phyloP scores from a whole-genome alignment of 2,888 invertebrate species.

The Tetropium fuscum region DNA sequence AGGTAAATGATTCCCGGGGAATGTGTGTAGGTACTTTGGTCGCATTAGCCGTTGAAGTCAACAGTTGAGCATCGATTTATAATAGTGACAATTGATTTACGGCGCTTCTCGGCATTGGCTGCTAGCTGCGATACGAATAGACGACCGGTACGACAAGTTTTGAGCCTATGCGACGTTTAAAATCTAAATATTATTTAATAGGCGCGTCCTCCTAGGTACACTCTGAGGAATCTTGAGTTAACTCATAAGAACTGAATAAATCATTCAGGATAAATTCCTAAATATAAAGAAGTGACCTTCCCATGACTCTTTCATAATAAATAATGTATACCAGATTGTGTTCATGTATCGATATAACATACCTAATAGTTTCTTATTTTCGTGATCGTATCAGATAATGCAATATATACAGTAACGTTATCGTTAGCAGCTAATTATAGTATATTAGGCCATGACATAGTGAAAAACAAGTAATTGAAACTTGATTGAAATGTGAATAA shows the following conservation, averaged over 20 bases:
- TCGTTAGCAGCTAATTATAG: too few relatives aligned
- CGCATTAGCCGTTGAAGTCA: constrained; percentile 64
- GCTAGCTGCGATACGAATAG: constrained; percentile 41
- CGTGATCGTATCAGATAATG: too few relatives aligned
- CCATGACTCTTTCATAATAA: too few relatives aligned
- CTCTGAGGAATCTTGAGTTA: background rate
- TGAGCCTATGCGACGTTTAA: constrained; percentile 30
- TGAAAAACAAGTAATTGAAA: too few relatives aligned
- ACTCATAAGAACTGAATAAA: background rate
- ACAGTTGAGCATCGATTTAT: constrained; percentile 66
- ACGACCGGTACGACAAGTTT: constrained; percentile 39
- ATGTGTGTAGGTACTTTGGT: constrained; percentile 65
- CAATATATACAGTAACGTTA: too few relatives aligned
- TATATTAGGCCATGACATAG: too few relatives aligned
- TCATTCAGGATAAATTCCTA: too few relatives aligned
- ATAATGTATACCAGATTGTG: too few relatives aligned
- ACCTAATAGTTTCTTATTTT: too few relatives aligned
- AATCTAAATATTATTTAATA: constrained; percentile 40
- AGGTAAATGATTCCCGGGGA: constrained; percentile 65
- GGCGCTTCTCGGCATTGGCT: constrained; percentile 61
- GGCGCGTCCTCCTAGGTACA: constrained; percentile 4
- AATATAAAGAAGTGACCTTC: too few relatives aligned
- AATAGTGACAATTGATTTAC: constrained; percentile 67
- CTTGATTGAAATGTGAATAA: too few relatives aligned
- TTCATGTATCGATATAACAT: too few relatives aligned